phyloP scores from a whole-genome alignment of 1,140 invertebrate genomes.

The Bombus difficillimus region DNA sequence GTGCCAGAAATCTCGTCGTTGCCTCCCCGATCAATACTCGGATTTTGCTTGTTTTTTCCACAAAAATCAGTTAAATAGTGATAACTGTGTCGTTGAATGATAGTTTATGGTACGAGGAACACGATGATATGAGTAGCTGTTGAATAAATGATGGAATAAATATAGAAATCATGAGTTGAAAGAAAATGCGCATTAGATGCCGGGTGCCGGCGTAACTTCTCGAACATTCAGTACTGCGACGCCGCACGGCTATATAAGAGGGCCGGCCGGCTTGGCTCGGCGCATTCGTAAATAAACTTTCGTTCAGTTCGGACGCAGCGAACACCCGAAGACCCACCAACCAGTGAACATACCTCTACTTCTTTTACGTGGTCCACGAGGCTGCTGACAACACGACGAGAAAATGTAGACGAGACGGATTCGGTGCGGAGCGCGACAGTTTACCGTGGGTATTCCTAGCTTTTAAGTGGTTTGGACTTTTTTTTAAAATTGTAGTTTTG shows the following conservation, averaged over 20 bases:
- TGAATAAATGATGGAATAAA: fast-evolving
- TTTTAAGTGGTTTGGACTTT: neutral
- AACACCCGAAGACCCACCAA: constrained; percentile 67
- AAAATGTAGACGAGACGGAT: constrained; percentile 77
- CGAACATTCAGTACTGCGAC: constrained; percentile 75
- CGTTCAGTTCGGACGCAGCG: constrained; percentile 69
- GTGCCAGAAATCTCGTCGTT: constrained; percentile 77
- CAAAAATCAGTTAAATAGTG: neutral
- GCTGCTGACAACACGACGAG: constrained; percentile 63
- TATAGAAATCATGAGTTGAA: neutral
- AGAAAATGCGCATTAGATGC: constrained; percentile 39
- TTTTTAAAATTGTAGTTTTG: neutral
- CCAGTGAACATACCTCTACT: constrained; percentile 60
- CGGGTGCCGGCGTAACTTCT: constrained; percentile 58
- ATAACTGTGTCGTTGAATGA: fast-evolving
- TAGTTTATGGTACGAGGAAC: neutral
- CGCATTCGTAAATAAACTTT: constrained; percentile 78
- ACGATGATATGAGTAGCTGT: neutral
- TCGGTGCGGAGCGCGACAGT: constrained; percentile 78
- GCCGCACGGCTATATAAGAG: constrained; percentile 76
- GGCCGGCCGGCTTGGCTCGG: constrained; percentile 54
- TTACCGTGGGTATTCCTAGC: constrained; percentile 75
- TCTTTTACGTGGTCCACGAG: constrained; percentile 61
- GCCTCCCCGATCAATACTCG: constrained; percentile 75
- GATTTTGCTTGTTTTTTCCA: constrained; percentile 38